Conservation (phyloP, 2,888 invertebrate species). For the Agrochola litura region DNA sequence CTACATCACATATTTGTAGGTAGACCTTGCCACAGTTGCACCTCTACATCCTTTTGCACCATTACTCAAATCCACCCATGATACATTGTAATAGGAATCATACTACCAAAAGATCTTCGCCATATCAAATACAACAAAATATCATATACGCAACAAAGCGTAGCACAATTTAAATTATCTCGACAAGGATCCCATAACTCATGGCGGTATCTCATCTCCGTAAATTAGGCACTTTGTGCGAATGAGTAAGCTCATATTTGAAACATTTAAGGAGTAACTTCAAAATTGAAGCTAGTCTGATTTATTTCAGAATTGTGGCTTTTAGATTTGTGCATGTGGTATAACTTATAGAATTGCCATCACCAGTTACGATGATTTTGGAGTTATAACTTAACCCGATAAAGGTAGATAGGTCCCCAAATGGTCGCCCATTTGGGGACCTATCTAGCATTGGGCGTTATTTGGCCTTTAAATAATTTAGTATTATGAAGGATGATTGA, state of each 20-base stretch:
- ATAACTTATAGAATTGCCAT: neutral
- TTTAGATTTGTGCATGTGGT: neutral
- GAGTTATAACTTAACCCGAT: too few relatives aligned
- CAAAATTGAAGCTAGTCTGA: neutral
- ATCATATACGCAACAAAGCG: constrained; percentile 46
- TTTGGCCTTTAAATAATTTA: too few relatives aligned
- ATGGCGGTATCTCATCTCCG: constrained; percentile 60
- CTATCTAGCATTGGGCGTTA: too few relatives aligned
- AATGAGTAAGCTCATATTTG: constrained; percentile 53
- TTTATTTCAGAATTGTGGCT: neutral
- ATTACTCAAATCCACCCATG: neutral
- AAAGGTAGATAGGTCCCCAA: too few relatives aligned
- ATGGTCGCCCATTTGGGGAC: too few relatives aligned
- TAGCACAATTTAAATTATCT: constrained; percentile 67
- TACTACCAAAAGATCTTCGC: constrained; percentile 9
- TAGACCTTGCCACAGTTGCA: too few relatives aligned
- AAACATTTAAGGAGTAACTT: constrained; percentile 43
- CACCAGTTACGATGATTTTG: neutral
- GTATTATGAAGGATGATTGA: too few relatives aligned
- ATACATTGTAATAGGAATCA: neutral
- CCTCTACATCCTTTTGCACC: too few relatives aligned
- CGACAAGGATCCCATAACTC: constrained; percentile 62
- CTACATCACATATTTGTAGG: neutral
- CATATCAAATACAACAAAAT: constrained; percentile 34
- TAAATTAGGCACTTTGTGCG: constrained; percentile 42